These are phyloP conservation scores for Geococcyx californianus DNA, from an alignment of 2,113 vertebrate genomes.

Conservation along the genomic window DNA sequence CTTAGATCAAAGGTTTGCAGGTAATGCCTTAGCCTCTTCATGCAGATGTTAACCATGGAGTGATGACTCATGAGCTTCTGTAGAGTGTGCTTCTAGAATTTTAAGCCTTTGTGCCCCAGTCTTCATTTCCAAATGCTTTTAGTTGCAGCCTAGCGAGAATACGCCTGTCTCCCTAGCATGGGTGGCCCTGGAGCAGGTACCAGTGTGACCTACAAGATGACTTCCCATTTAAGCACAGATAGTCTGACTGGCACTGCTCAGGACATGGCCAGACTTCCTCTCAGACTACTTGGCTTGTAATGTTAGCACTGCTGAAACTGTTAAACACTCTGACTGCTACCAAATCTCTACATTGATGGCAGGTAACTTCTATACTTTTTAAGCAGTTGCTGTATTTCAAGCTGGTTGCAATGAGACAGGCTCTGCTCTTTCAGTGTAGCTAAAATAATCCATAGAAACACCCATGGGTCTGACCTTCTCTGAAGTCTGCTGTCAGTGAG, in stretches of 20 bases:
- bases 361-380: neutral
- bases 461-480: neutral
- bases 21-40: neutral
- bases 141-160: neutral
- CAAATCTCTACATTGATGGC: neutral
- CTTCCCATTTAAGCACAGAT: neutral
- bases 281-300: neutral
- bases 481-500: neutral
- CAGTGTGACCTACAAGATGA: neutral
- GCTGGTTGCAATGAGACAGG: neutral
- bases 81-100: neutral
- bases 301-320: neutral
- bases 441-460: constrained; percentile 8
- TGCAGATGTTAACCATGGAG: neutral
- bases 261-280: neutral
- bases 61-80: neutral
- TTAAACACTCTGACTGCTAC: neutral
- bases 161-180: fast-evolving
- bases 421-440: neutral
- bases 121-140: neutral
- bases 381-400: neutral
- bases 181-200: neutral
- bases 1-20: neutral
- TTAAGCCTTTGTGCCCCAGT: neutral
- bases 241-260: neutral